These are phyloP conservation scores for Limenitis camilla DNA, from an alignment of 2,888 invertebrate genomes.

Conservation along the genomic window DNA sequence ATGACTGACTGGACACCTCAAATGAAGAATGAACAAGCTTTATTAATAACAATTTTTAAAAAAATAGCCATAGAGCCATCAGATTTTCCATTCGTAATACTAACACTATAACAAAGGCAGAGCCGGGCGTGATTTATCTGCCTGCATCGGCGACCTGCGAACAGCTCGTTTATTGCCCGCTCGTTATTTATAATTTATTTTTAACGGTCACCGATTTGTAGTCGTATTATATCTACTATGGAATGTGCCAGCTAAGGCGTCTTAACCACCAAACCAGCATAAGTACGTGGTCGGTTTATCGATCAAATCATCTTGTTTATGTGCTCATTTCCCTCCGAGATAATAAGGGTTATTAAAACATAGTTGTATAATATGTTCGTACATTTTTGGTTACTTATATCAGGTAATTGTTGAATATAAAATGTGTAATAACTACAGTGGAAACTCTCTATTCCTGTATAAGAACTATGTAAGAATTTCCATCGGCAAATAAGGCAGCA, in stretches of 20 bases:
- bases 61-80: conserved; percentile 39
- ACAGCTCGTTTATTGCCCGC: conserved; percentile 68
- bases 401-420: neutral
- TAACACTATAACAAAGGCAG: conserved; percentile 46
- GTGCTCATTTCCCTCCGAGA: conserved; percentile 3
- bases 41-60: conserved; percentile 3
- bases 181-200: conserved; percentile 75
- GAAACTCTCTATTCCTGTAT: too few species aligned
- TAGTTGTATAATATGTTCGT: neutral
- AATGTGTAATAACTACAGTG: too few species aligned
- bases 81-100: conserved; percentile 58
- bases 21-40: neutral
- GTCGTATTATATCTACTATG: conserved; percentile 32
- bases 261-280: conserved; percentile 7
- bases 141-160: conserved; percentile 68
- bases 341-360: conserved; percentile 12
- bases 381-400: conserved; percentile 1
- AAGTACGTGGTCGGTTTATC: conserved; percentile 12
- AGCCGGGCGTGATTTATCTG: conserved; percentile 65
- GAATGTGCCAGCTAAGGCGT: conserved; percentile 15
- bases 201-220: conserved; percentile 70
- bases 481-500: too few species aligned
- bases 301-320: conserved; percentile 13
- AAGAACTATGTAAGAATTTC: too few species aligned
- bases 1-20: neutral